Evolutionary conservation across 35 echinoderm and acorn worm genomes (phyloP), one percentile per base, ranked within the genome.

Genomic region (Stichopus chloronotus): DNA sequence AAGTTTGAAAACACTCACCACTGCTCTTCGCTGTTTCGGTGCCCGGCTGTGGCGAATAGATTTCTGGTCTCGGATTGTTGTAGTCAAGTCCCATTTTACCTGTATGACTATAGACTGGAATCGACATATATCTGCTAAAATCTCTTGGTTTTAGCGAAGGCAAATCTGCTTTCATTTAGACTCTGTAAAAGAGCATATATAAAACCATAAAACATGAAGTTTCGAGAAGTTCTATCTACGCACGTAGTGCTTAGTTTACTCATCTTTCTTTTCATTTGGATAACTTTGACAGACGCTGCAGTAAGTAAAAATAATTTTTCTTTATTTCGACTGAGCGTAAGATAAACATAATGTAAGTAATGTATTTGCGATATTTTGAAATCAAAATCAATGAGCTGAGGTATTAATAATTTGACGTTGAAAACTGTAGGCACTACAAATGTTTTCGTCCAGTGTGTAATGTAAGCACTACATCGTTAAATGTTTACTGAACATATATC

Each of bases 281-380:
- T 94, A 22, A 53, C 94, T 11, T 97, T 87, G 91, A 91, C 93
- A 61, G 58, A 93, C 57, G 96, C 93, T 78, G 96, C 94, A 92
- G 94, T 95, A 87, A 93, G 94, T 94, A 58, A 82, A 61, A 10
- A 61, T 61, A 61, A 10, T 10, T 61, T 43, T 2, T 61, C n/a
- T 74, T 14, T 74, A 74, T 20, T 43, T 3, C 30, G 30, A 43
- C 30, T 43, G 30, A 43, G 30, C 3, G 30, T 43, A 43, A 43
- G 30, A 43, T 43, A 3, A 43, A 43, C 30, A 43, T 43, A 43
- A 43, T 43, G 30, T 3, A 43, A 43, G 30, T 1, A 43, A 43
- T 43, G 30, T 43, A 43, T 43, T 3, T 43, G 30, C 3, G 14
- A 19, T 74, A 4, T 74, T 74, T 74, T 61, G 1, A 61, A 61